Conservation (phyloP, 2,888 invertebrate genomes). For the Heliothis peltigera region DNA sequence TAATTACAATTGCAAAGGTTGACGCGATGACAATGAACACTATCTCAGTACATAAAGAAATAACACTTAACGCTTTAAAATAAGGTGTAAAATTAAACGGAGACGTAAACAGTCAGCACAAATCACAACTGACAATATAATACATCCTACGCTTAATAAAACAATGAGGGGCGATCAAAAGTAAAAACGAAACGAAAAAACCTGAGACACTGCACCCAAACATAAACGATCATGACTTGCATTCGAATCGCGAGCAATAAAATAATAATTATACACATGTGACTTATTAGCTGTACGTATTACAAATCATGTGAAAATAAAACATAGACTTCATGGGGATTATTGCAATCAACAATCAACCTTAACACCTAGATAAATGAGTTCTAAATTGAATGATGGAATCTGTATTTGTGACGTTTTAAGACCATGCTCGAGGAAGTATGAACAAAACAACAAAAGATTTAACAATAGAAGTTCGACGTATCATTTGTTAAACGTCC, state of each 20-base stretch:
- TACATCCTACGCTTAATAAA: constrained; percentile 78
- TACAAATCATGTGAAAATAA: constrained; percentile 78
- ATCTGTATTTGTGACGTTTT: constrained; percentile 65
- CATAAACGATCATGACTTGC: constrained; percentile 82
- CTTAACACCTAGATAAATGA: constrained; percentile 32
- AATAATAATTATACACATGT: constrained; percentile 89
- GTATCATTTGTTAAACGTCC: constrained; percentile 90
- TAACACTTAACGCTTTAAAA: constrained; percentile 57
- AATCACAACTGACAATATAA: constrained; percentile 74
- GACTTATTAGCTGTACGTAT: constrained; percentile 87
- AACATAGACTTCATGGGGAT: constrained; percentile 57
- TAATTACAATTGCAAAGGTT: constrained; percentile 51
- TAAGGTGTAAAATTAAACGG: constrained; percentile 69
- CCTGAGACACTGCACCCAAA: constrained; percentile 76
- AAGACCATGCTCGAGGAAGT: constrained; percentile 63
- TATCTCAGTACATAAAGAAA: constrained; percentile 48
- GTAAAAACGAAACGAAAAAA: constrained; percentile 74
- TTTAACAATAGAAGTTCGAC: constrained; percentile 87
- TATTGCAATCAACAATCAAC: constrained; percentile 43
- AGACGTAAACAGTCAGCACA: constrained; percentile 66
- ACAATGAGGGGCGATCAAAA: constrained; percentile 78
- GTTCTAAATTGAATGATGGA: constrained; percentile 48
- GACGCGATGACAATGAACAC: constrained; percentile 58
- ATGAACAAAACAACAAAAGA: constrained; percentile 86
- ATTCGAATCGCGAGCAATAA: constrained; percentile 85